Base-by-base conservation (phyloP, 2,888 invertebrate genomes). In the Acleris sparsana region DNA sequence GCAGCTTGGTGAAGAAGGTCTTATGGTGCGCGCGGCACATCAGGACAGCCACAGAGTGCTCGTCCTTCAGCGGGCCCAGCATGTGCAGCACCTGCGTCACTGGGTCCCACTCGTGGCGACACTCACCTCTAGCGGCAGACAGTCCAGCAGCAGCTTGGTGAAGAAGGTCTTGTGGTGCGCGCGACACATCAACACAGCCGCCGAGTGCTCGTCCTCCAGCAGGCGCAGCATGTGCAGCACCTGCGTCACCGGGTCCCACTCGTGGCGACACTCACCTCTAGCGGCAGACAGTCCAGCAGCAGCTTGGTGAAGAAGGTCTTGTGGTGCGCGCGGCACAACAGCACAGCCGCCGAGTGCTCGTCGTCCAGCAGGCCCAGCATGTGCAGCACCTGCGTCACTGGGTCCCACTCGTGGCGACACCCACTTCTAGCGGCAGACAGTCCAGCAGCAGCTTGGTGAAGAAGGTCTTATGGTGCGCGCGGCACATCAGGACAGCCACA, bases 271-370 rank as follows among this genome's bases (percentile, higher is more conserved):
- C 78, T 79, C 71, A 94, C 95, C 93, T 99, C 99, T 0, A 99
- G 96, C 0, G 99, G 99, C 64, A 99, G 87, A 1, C 99, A 98
- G 84, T 99, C 99, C 83, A 98, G 98, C 58, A 99, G 93, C 85
- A 99, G 97, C 86, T 99, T 99, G 82, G 99, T 98, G 92, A 98
- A 99, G 94, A 99, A 99, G 75, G 99, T 98, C 90, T 99, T 99
- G 89, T 99, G 99, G 11, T 99, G 98, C 63, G 96, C 96, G 77
- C 98, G 99, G 87, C 99, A 99, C 94, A 99, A 96, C 5, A 99
- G 94, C 11, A 99, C 98, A 72, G 98, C 99, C 79, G 99, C 96
- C 43, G 98, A 97, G 82, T 98, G 98, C 20, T 97, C 96, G 87
- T 99, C 99, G 67, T 97, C 95, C 7, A 96, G 90, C 0, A 99